Evolutionary conservation across 1,140 invertebrate species (phyloP).

Genomic region (Mactra quadrangularis): DNA sequence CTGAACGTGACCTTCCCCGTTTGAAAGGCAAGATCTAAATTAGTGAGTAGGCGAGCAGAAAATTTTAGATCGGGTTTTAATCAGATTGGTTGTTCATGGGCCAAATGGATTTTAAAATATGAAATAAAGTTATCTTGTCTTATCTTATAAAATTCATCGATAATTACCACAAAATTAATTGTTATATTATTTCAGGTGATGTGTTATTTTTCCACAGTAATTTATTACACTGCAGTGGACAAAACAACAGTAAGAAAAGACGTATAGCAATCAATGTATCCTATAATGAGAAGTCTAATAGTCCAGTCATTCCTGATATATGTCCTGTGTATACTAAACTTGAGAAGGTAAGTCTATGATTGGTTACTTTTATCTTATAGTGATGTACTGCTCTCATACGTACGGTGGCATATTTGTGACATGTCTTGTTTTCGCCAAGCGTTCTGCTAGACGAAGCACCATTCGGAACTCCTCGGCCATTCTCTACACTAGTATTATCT

Average conservation of each 20-base stretch:
- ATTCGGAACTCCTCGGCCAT: no score
- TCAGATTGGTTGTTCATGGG: no score
- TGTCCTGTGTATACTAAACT: constrained; percentile 41
- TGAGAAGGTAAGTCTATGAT: constrained; percentile 19
- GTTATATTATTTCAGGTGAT: constrained; percentile 61
- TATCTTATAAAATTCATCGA: no score
- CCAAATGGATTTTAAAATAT: no score
- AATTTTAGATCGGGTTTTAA: no score
- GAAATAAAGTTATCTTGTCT: no score
- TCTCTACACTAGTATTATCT: no score
- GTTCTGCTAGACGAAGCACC: no score
- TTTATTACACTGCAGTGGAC: constrained; percentile 69
- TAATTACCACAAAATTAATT: background rate
- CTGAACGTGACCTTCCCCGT: no score
- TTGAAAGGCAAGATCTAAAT: no score
- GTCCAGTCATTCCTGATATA: constrained; percentile 7
- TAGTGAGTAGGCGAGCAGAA: no score
- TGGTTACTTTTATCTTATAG: background rate
- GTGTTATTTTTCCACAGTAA: constrained; percentile 74
- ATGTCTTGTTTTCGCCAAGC: no score
- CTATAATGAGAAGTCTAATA: constrained; percentile 29
- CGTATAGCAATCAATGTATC: constrained; percentile 19
- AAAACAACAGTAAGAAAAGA: constrained; percentile 65
- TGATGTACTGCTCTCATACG: background rate
- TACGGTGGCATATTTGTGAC: background rate